Conservation (phyloP, 2,888 invertebrate genomes). For the Seira musarum region DNA sequence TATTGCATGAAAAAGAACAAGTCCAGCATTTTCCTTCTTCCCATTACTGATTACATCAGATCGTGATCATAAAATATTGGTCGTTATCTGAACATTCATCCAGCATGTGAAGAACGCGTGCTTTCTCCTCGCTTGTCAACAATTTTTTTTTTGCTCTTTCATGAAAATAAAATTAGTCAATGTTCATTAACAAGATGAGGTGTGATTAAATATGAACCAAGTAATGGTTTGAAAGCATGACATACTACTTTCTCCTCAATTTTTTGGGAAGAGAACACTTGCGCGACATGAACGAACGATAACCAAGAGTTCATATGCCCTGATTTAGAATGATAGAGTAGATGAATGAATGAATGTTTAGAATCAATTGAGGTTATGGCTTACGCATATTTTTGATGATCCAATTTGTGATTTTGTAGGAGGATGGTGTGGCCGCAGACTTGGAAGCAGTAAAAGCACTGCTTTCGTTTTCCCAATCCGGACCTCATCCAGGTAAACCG, state of each 20-base stretch:
- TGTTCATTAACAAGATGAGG: no score
- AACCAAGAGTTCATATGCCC: no score
- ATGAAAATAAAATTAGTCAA: no score
- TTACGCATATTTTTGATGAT: background rate
- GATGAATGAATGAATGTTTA: constrained; percentile 20
- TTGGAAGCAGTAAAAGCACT: constrained; percentile 73
- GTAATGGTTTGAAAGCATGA: no score
- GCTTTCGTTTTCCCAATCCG: constrained; percentile 71
- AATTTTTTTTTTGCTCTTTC: background rate
- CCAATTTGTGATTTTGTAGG: constrained; percentile 27
- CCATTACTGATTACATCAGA: no score
- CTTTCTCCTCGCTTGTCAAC: constrained; percentile 28
- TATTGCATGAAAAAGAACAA: no score
- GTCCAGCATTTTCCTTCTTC: no score
- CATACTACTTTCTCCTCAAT: background rate
- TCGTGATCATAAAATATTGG: background rate
- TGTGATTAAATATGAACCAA: no score
- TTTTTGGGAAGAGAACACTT: no score
- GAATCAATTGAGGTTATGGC: constrained; percentile 11
- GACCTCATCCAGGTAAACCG: constrained; percentile 26
- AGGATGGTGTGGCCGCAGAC: constrained; percentile 71
- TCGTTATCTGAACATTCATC: background rate
- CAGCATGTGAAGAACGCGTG: constrained; percentile 33
- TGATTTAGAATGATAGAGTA: constrained; percentile 4
- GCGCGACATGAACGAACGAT: no score